A percentile compares a stretch with the other conserved stretches of the same genome.
phyloP scores from a whole-genome alignment of 1,140 invertebrate genomes.

The Drosophila truncata region DNA sequence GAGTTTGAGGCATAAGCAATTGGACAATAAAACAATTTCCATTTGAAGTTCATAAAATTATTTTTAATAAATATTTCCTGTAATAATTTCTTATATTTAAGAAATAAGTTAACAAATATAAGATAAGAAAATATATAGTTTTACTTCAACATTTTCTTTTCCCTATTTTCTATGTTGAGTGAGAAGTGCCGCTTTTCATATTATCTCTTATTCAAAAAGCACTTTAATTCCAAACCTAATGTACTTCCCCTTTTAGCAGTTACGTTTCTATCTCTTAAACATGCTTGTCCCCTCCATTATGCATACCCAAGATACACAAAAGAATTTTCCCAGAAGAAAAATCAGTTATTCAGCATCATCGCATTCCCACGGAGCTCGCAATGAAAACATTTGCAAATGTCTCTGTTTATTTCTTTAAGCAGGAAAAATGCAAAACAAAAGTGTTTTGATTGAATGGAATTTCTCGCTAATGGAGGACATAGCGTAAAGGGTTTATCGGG shows the following conservation, averaged over 20 bases:
- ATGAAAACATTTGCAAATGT: constrained; percentile 45
- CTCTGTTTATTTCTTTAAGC: constrained; percentile 33
- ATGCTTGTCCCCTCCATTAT: constrained; percentile 40
- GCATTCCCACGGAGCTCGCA: constrained; percentile 30
- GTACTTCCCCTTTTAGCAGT: not conserved
- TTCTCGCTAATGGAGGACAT: constrained; percentile 29
- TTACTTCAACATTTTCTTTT: not conserved
- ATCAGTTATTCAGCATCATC: constrained; percentile 44
- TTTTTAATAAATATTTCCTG: not conserved
- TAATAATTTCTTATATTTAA: not conserved
- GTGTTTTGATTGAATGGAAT: constrained; percentile 43
- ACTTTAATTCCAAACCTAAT: not conserved
- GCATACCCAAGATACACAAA: constrained; percentile 49
- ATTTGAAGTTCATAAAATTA: not conserved
- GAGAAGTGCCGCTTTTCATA: not conserved
- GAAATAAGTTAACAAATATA: not conserved
- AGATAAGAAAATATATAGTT: not conserved
- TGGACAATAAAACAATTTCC: not conserved
- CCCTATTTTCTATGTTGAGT: not conserved
- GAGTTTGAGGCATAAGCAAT: not conserved
- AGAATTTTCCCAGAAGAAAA: constrained; percentile 44
- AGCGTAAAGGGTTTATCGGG: constrained; percentile 13
- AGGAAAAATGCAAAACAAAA: constrained; percentile 37
- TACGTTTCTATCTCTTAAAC: not conserved
- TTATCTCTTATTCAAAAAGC: not conserved